Percentiles rank a stretch among this genome's conserved stretches.
Evolutionary conservation across 2,797 vertebrate genomes (phyloP).

Genomic region (Mionectes olivaceus): DNA sequence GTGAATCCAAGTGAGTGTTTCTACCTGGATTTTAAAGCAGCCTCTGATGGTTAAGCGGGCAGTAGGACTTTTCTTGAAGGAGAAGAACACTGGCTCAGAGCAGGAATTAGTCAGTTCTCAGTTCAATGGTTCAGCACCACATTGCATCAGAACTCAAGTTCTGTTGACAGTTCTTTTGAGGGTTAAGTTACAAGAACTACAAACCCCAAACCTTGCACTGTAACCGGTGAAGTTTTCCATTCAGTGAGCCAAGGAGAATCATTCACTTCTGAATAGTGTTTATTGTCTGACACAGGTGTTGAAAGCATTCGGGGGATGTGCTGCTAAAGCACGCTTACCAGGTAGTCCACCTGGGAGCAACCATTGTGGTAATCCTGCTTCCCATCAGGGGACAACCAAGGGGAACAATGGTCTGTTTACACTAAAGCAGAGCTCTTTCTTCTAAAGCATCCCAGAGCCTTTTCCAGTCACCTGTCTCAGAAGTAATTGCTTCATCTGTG

Average conservation of each 20-base stretch:
- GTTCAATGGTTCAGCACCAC: not conserved
- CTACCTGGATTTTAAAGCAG: not conserved
- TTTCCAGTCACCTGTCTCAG: not conserved
- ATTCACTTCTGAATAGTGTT: not conserved
- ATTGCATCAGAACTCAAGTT: not conserved
- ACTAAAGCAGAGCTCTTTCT: not conserved
- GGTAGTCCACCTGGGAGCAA: not conserved
- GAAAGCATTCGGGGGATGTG: not conserved
- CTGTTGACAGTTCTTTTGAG: not conserved
- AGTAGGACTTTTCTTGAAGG: not conserved
- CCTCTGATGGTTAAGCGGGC: not conserved
- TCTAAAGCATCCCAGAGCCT: not conserved
- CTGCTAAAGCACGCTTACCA: fast-evolving
- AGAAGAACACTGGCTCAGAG: not conserved
- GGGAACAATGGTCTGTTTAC: not conserved
- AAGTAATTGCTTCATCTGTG: not conserved
- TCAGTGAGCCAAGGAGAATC: not conserved
- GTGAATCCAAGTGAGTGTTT: not conserved
- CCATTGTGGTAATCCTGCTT: fast-evolving
- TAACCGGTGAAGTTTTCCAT: not conserved
- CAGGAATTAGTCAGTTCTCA: not conserved
- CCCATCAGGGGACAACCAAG: fast-evolving
- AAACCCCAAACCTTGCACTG: not conserved
- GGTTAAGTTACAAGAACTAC: not conserved
- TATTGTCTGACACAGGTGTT: not conserved